Base-by-base conservation (phyloP, 2,888 invertebrate genomes). In the Gymnosoma rotundatum region DNA sequence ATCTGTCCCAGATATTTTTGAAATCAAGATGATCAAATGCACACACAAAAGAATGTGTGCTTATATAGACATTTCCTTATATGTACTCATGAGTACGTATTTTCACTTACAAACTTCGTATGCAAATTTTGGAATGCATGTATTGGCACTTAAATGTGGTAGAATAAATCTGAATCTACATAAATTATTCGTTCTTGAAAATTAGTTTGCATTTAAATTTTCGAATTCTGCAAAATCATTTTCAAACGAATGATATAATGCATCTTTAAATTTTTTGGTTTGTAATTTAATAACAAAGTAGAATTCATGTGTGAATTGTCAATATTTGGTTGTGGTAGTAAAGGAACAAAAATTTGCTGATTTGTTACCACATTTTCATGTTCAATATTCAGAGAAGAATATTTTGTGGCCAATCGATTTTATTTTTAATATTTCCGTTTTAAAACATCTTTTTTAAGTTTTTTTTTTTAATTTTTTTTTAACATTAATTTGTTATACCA, bases 381-480 rank as follows among this genome's bases (percentile, higher is more conserved):
- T 12, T 12, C 42, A 10, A 42, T 12, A 42, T 12, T 12, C 2
- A 6, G 12, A 1, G 42, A 38, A 48, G 42, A 63, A 72, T 69
- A 73, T 54, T 80, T 80, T 83, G 67, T 76, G 79, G 72, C 56
- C 66, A 79, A 76, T 79, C 42, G 60, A 80, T 56, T 83, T 60
- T 70, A 56, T 74, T 18, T 54, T 42, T 50, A 25, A 76, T 61
- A 72, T 61, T 56, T 70, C 21, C 8, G 10, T 7, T 2, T 42
- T 6, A 12, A 12, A 42, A 42, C 2, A 25, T 4, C 25, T 25
- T 25, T 4, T 25, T 25, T 25, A 25, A 25, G 4, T n/a, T n/a
- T n/a, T n/a, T n/a, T n/a, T n/a, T n/a, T n/a, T n/a, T n/a, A n/a
- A n/a, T n/a, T n/a, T n/a, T n/a, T n/a, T n/a, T n/a, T n/a, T n/a